These are phyloP conservation scores for Ormyrus labotus DNA, from an alignment of 2,888 invertebrate genomes.

Conservation along the genomic window DNA sequence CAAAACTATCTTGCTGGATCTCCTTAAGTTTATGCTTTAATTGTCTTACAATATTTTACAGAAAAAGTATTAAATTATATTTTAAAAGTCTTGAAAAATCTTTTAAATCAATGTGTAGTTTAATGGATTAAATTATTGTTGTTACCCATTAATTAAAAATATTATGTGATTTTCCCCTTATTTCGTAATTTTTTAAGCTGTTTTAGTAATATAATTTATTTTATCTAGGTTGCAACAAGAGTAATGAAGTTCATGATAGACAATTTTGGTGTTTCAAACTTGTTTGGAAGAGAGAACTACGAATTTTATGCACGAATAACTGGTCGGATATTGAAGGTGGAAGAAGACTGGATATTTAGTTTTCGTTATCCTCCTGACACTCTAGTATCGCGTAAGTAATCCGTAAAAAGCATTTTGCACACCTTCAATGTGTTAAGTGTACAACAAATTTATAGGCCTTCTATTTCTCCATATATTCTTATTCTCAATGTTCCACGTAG, in stretches of 20 bases:
- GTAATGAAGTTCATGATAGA: slow-evolving; percentile 98
- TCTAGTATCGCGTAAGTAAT: slow-evolving; percentile 77
- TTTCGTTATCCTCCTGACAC: slow-evolving; percentile 90
- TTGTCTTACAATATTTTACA: background rate
- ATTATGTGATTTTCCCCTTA: background rate
- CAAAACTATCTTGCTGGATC: slow-evolving; percentile 20
- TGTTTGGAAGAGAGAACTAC: slow-evolving; percentile 96
- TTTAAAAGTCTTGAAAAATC: slow-evolving; percentile 1
- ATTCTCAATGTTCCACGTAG: slow-evolving; percentile 32
- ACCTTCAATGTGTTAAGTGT: background rate
- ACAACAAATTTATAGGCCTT: slow-evolving; percentile 21
- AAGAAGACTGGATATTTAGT: slow-evolving; percentile 97
- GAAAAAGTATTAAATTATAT: background rate
- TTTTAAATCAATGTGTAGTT: slow-evolving; percentile 11
- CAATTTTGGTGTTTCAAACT: slow-evolving; percentile 95
- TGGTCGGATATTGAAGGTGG: slow-evolving; percentile 92
- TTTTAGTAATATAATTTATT: background rate
- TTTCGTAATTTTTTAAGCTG: background rate
- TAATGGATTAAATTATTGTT: background rate
- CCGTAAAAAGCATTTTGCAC: slow-evolving; percentile 1
- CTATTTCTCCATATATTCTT: slow-evolving; percentile 36
- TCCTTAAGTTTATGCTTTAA: slow-evolving; percentile 16
- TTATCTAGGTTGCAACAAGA: slow-evolving; percentile 89
- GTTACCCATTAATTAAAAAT: background rate
- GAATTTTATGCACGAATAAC: slow-evolving; percentile 97